phyloP scores from a whole-genome alignment of 2,888 invertebrate species.

The Cryptocephalus moraei region DNA sequence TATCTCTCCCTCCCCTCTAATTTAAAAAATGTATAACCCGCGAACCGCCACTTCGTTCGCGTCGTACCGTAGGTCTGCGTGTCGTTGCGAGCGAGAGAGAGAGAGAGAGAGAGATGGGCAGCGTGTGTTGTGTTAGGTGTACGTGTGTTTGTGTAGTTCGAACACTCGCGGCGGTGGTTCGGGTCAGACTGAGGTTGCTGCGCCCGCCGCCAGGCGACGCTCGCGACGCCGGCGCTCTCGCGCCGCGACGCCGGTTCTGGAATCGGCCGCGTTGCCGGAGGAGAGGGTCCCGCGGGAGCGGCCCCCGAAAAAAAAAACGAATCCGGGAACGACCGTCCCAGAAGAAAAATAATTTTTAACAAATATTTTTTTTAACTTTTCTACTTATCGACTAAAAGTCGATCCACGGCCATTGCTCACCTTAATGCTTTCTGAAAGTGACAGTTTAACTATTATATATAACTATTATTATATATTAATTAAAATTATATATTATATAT shows the following conservation, averaged over 20 bases:
- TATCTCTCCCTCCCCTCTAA: neutral
- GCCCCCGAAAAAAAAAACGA: no score
- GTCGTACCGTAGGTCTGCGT: no score
- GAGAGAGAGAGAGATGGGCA: no score
- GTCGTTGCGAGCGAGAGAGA: neutral
- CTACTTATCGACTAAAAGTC: no score
- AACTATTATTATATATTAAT: no score
- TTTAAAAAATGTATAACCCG: slow-evolving; percentile 6
- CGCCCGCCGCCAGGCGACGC: slow-evolving; percentile 31
- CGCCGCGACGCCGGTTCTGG: neutral
- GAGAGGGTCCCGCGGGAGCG: neutral
- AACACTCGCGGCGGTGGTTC: slow-evolving; percentile 27
- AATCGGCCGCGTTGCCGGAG: neutral
- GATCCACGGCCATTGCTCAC: no score
- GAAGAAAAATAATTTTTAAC: no score
- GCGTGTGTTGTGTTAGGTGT: neutral
- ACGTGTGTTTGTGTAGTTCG: slow-evolving; percentile 6
- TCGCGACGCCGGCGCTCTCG: slow-evolving; percentile 21
- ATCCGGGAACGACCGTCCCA: no score
- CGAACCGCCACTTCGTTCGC: neutral
- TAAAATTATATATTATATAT: no score
- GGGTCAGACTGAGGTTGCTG: slow-evolving; percentile 35
- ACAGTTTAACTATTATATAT: no score
- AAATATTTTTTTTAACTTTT: no score
- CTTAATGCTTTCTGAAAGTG: no score